phyloP scores from a whole-genome alignment of 2,888 invertebrate genomes.

The Lordiphosa fenestrarum region DNA sequence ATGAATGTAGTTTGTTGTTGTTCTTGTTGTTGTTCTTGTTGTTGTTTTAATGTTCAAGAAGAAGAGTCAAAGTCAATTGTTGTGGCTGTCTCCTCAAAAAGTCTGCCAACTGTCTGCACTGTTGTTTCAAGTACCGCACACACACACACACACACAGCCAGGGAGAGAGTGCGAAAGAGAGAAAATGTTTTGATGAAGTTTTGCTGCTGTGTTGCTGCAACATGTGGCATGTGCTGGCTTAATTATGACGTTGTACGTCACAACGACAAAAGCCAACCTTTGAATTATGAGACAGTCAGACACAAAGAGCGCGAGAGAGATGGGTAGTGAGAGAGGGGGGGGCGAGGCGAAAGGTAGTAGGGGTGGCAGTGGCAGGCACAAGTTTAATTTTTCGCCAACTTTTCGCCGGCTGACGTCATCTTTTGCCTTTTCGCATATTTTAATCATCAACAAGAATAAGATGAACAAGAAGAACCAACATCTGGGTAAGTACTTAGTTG shows the following conservation, averaged over 20 bases:
- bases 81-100: slow-evolving; percentile 39
- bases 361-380: no score
- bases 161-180: background rate
- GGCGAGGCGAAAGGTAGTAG: no score
- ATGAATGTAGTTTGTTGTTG: slow-evolving; percentile 30
- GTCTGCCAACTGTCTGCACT: slow-evolving; percentile 66
- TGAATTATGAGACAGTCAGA: slow-evolving; percentile 39
- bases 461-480: slow-evolving; percentile 17
- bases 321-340: no score
- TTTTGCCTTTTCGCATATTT: slow-evolving; percentile 21
- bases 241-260: slow-evolving; percentile 61
- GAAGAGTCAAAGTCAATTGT: slow-evolving; percentile 10
- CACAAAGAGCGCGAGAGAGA: no score
- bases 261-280: slow-evolving; percentile 46
- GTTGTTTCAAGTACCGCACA: slow-evolving; percentile 53
- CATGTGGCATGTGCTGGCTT: slow-evolving; percentile 58
- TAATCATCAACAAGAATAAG: slow-evolving; percentile 18
- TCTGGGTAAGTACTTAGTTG: slow-evolving; percentile 38
- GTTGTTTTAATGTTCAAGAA: slow-evolving; percentile 8
- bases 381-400: slow-evolving; percentile 9
- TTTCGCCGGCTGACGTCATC: slow-evolving; percentile 46
- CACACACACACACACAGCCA: slow-evolving; percentile 33
- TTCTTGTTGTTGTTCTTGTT: no score
- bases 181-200: slow-evolving; percentile 45
- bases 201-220: slow-evolving; percentile 45